These are phyloP conservation scores for Echinarachnius parma DNA, from an alignment of 53 echinoderm and acorn worm genomes.

Conservation along the genomic window DNA sequence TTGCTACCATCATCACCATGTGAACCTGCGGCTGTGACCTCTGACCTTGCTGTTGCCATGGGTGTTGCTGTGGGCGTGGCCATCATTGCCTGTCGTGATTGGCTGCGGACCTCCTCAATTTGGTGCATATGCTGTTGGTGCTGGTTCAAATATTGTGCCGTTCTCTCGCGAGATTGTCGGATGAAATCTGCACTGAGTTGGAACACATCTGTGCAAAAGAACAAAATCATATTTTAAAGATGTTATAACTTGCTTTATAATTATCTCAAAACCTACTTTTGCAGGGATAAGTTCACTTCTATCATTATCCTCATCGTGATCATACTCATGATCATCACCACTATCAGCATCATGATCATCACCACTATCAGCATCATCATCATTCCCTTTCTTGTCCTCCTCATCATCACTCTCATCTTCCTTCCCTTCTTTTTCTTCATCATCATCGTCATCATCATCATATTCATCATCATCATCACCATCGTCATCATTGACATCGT, in stretches of 20 bases:
- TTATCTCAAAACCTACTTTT: too few species aligned
- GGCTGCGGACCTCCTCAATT: conserved; percentile 77
- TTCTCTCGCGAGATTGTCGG: conserved; percentile 55
- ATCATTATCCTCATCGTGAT: too few species aligned
- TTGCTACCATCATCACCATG: conserved; percentile 8
- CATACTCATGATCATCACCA: too few species aligned
- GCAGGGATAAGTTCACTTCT: too few species aligned
- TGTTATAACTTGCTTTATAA: too few species aligned
- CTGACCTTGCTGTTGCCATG: conserved; percentile 55
- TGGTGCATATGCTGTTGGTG: conserved; percentile 70
- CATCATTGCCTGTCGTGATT: conserved; percentile 76
- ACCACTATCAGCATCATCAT: conserved; percentile 6
- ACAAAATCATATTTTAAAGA: too few species aligned
- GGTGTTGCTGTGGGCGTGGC: not conserved
- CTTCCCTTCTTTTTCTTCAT: not conserved
- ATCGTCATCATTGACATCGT: not conserved
- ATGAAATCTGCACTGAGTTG: conserved; percentile 74
- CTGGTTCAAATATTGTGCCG: conserved; percentile 35
- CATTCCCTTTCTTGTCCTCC: not conserved
- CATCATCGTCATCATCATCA: not conserved
- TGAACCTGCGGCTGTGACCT: conserved; percentile 49
- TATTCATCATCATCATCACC: not conserved
- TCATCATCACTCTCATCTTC: not conserved
- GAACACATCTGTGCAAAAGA: conserved; percentile 66
- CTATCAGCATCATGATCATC: too few species aligned